Evolutionary conservation across 64 coral and sea anemone genomes (phyloP).

Genomic region (Pachyseris speciosa): DNA sequence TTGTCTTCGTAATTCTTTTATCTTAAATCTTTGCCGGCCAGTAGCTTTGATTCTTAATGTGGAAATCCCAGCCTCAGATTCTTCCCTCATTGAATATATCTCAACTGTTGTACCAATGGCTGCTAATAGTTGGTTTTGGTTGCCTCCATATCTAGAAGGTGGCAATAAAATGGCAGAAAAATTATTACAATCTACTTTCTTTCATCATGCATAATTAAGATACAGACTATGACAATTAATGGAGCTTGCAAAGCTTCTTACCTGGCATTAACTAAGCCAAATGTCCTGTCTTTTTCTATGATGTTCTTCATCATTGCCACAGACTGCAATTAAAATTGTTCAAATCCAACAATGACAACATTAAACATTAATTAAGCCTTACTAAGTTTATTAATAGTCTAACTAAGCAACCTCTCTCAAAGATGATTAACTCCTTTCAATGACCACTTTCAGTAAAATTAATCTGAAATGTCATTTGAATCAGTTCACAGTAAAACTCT

Average conservation of each 20-base stretch:
- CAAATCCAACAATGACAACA: not conserved
- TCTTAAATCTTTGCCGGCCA: constrained; percentile 91
- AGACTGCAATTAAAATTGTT: constrained; percentile 45
- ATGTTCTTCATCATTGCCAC: constrained; percentile 98
- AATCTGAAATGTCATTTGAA: no score
- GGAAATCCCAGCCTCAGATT: constrained; percentile 87
- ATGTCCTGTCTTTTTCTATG: constrained; percentile 96
- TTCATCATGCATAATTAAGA: no score
- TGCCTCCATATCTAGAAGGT: constrained; percentile 14
- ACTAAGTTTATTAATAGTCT: no score
- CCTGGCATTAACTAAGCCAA: constrained; percentile 96
- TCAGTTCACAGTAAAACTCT: no score
- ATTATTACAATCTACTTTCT: not conserved
- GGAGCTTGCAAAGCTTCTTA: no score
- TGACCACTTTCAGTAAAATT: no score
- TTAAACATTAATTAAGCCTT: no score
- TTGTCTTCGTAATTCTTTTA: constrained; percentile 85
- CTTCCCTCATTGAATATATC: constrained; percentile 97
- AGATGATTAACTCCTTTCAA: no score
- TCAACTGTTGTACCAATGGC: constrained; percentile 95
- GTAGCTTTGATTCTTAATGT: constrained; percentile 92
- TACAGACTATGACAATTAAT: no score
- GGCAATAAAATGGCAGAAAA: not conserved
- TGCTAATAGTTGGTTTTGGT: constrained; percentile 62
- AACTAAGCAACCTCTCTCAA: no score